A percentile compares a stretch with the other conserved stretches of the same genome.
phyloP scores from a whole-genome alignment of 2,888 invertebrate genomes.

The Nymphalis c-album region DNA sequence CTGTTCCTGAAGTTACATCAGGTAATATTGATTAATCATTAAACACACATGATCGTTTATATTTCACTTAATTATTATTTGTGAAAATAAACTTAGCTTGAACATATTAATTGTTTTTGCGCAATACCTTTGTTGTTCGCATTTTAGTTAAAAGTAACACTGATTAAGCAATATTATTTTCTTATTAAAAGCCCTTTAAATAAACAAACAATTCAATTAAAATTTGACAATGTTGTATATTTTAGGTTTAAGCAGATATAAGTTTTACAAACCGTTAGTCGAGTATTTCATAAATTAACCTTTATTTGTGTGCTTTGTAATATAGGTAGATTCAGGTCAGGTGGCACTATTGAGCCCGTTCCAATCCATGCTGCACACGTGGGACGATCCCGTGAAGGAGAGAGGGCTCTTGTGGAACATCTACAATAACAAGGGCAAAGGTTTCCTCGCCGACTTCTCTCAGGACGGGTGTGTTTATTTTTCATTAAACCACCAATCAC shows the following conservation, averaged over 20 bases:
- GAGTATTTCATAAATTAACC: too few relatives aligned
- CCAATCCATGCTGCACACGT: constrained; percentile 89
- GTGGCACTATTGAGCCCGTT: constrained; percentile 89
- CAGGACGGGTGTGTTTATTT: constrained; percentile 81
- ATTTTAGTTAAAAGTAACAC: too few relatives aligned
- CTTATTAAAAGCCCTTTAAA: too few relatives aligned
- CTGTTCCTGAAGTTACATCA: constrained; percentile 90
- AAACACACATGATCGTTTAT: too few relatives aligned
- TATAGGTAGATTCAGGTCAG: constrained; percentile 65
- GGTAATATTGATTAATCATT: constrained; percentile 43
- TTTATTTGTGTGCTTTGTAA: background rate
- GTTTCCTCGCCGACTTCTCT: constrained; percentile 86
- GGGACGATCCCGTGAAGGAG: constrained; percentile 90
- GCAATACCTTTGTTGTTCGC: too few relatives aligned
- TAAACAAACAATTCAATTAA: too few relatives aligned
- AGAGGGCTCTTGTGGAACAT: constrained; percentile 90
- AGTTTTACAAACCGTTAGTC: too few relatives aligned
- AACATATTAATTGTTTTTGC: background rate
- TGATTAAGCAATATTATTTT: too few relatives aligned
- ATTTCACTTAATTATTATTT: background rate
- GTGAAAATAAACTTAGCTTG: background rate
- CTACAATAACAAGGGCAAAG: constrained; percentile 88
- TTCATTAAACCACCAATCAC: background rate
- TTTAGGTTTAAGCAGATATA: too few relatives aligned
- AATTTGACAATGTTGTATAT: too few relatives aligned